These are phyloP conservation scores for Sebastes hubbsi DNA, from an alignment of 2,797 vertebrate genomes.

Conservation along the genomic window DNA sequence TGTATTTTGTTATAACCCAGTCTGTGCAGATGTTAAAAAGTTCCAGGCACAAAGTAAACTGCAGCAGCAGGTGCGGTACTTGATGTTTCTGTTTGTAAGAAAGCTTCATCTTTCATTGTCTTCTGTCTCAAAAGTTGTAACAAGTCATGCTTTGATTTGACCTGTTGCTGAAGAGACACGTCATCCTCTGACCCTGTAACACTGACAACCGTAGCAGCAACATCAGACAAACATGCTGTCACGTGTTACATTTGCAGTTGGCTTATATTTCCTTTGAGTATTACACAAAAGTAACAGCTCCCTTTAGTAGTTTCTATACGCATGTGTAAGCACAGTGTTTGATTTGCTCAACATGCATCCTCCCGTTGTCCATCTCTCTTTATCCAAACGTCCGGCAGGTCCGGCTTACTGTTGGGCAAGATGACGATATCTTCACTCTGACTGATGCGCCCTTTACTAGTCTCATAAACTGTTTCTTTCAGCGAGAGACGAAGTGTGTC, in stretches of 20 bases:
- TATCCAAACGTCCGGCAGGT: conserved; percentile 96
- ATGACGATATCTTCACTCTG: conserved; percentile 87
- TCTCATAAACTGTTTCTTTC: conserved; percentile 91
- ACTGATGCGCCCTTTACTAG: conserved; percentile 84
- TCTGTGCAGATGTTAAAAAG: conserved; percentile 18
- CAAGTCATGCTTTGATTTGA: conserved; percentile 49
- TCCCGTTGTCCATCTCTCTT: conserved; percentile 85
- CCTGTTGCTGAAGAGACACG: conserved; percentile 12
- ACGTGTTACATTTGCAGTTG: conserved; percentile 41
- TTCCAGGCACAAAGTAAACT: conserved; percentile 61
- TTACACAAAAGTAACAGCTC: conserved; percentile 24
- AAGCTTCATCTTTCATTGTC: not conserved
- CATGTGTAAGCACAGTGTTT: conserved; percentile 26
- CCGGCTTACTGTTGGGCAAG: conserved; percentile 95
- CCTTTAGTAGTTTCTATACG: conserved; percentile 5
- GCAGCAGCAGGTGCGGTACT: conserved; percentile 19
- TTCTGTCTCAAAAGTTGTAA: not conserved
- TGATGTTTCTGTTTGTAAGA: not conserved
- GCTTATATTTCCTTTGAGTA: conserved; percentile 56
- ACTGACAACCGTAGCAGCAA: conserved; percentile 30
- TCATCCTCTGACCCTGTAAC: conserved; percentile 39
- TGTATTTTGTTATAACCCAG: conserved; percentile 7
- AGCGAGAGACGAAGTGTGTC: conserved; percentile 93
- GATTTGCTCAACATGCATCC: conserved; percentile 71
- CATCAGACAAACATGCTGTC: conserved; percentile 53